Evolutionary conservation across 2,797 vertebrate species (phyloP), one percentile per base, ranked within the genome.

Genomic region (Sus cebifrons): DNA sequence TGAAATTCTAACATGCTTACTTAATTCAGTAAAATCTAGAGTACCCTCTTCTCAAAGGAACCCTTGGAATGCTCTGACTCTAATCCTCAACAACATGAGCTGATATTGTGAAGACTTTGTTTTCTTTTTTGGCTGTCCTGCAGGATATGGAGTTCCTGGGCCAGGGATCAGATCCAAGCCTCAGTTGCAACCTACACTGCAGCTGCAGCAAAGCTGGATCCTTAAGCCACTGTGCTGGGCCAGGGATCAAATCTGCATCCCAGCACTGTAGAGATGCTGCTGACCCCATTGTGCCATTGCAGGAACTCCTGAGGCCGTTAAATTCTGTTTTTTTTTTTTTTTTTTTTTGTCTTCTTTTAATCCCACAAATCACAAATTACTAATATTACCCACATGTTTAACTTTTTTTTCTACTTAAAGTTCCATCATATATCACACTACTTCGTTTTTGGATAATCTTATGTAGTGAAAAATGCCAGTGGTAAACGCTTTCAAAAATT

Each of bases 301-400:
- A 49, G 44, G 44, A 49, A 49, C 44, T 49, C 44, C 44, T 49
- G 44, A 49, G 9, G 44, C 44, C 44, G 6, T 49, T 49, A 49
- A 49, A 49, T 49, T 49, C 44, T 49, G 44, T 49, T 49, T 49
- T 49, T 49, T 49, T 49, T 49, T n/a, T 49, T 49, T 49, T 74
- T 60, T 68, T 36, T 82, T 40, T 85, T 71, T 79, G 27, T 79
- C 25, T 81, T 95, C 58, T 95, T 95, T 81, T 86, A 91, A 79
- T 86, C 56, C 44, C 67, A 91, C 44, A 79, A 95, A 71, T 56
- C 44, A 54, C 54, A 85, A 86, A 91, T 85, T 86, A 91, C 36
- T 91, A 91, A 81, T 73, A 81, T 56, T 56, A 91, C 27, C 9
- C 65, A 54, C 25, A 89, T 36, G 60, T 75, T 94, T 91, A 79